Conservation (phyloP, 2,888 invertebrate species). For the Yponomeuta plumbellus region DNA sequence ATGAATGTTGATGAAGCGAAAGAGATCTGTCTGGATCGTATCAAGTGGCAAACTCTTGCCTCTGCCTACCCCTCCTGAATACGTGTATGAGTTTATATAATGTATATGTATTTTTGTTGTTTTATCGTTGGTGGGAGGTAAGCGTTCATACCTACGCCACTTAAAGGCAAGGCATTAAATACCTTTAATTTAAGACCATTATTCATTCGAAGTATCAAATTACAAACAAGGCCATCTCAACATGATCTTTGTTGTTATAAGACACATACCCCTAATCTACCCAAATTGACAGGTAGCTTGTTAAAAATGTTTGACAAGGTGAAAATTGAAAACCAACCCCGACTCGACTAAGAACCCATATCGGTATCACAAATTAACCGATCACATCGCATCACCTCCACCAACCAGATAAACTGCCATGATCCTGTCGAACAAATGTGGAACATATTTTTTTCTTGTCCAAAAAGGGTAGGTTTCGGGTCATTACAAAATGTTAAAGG, state of each 20-base stretch:
- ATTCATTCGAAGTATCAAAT: neutral
- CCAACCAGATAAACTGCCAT: constrained; percentile 2
- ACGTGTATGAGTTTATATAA: no score
- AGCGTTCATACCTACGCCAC: no score
- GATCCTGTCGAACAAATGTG: neutral
- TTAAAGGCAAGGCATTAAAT: no score
- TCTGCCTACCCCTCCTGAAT: no score
- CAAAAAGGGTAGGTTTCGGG: constrained; percentile 4
- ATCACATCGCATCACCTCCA: constrained; percentile 12
- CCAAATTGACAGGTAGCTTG: neutral
- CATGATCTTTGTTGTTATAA: neutral
- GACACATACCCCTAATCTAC: neutral
- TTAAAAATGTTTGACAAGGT: neutral
- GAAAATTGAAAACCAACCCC: neutral
- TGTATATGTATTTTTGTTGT: no score
- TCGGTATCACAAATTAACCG: constrained; percentile 8
- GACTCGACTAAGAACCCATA: neutral
- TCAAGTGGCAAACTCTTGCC: no score
- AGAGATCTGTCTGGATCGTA: no score
- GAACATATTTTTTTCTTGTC: neutral
- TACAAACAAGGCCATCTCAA: neutral
- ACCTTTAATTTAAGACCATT: no score
- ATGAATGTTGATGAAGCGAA: no score
- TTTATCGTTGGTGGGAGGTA: no score
- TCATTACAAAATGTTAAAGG: no score